Conservation (phyloP, 2,113 vertebrate genomes). For the Alexandromys fortis region DNA sequence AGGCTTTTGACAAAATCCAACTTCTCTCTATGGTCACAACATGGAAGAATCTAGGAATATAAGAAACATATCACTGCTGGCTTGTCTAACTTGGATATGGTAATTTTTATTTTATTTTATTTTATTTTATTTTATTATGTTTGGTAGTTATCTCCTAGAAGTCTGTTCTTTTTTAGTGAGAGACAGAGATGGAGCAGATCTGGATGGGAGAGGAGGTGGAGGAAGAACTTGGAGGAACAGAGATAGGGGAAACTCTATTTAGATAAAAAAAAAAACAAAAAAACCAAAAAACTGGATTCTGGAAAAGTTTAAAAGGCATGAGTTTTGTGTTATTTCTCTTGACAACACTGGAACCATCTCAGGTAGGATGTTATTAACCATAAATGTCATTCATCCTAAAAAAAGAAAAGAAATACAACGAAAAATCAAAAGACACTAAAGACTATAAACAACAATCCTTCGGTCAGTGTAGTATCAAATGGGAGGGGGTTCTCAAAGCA, state of each 20-base stretch:
- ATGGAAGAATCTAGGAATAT: neutral
- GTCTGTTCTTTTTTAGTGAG: neutral
- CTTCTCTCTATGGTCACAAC: neutral
- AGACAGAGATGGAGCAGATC: neutral
- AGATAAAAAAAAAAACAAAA: neutral
- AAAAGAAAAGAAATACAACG: neutral
- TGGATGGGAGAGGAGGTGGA: neutral
- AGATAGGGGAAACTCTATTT: neutral
- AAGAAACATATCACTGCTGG: neutral
- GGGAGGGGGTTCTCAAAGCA: neutral
- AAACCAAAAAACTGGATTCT: neutral
- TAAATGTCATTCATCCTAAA: neutral
- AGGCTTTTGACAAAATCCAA: neutral
- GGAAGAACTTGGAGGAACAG: neutral
- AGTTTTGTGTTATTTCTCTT: neutral
- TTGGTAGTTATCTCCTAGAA: neutral
- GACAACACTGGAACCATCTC: neutral
- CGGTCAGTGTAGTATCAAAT: neutral
- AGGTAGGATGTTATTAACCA: neutral
- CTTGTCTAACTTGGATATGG: neutral
- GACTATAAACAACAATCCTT: neutral
- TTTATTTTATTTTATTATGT: neutral
- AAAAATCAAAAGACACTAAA: neutral
- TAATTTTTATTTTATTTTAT: neutral
- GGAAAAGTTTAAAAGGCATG: neutral